phyloP scores from a whole-genome alignment of 2,113 vertebrate genomes.

The Phalacrocorax carbo region DNA sequence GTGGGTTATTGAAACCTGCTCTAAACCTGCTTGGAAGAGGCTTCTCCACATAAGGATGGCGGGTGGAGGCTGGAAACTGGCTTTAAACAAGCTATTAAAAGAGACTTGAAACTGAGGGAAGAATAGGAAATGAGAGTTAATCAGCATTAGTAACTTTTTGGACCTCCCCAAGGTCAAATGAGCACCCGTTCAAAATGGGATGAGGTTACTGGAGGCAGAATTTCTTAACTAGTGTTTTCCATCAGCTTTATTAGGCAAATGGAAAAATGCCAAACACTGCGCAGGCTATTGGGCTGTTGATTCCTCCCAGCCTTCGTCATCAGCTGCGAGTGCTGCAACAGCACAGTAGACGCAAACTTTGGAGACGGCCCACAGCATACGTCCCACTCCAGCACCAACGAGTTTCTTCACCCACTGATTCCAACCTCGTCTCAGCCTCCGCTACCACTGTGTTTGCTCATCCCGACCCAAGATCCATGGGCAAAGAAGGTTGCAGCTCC shows the following conservation, averaged over 20 bases:
- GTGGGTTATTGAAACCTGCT: not conserved
- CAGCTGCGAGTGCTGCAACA: not conserved
- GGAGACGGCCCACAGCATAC: rapidly evolving
- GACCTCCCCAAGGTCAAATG: not conserved
- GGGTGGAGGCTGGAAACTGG: rapidly evolving
- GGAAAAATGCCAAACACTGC: not conserved
- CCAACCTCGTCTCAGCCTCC: not conserved
- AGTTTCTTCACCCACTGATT: not conserved
- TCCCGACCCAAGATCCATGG: rapidly evolving
- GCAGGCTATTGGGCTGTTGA: rapidly evolving
- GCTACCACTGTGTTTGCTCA: rapidly evolving
- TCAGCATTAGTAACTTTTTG: not conserved
- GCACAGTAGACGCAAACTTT: rapidly evolving
- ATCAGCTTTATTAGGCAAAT: not conserved
- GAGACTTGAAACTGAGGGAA: not conserved
- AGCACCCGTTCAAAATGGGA: not conserved
- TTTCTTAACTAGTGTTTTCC: not conserved
- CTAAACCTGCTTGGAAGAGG: not conserved
- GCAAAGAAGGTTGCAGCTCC: not conserved
- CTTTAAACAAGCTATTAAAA: not conserved
- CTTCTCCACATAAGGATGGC: not conserved
- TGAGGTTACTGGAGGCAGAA: not conserved
- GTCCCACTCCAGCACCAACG: rapidly evolving
- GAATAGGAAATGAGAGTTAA: not conserved
- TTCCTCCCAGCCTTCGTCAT: not conserved